Percentiles rank a stretch among this genome's conserved stretches.
Evolutionary conservation across 1,140 invertebrate genomes (phyloP).

Genomic region (Ladona fulva): DNA sequence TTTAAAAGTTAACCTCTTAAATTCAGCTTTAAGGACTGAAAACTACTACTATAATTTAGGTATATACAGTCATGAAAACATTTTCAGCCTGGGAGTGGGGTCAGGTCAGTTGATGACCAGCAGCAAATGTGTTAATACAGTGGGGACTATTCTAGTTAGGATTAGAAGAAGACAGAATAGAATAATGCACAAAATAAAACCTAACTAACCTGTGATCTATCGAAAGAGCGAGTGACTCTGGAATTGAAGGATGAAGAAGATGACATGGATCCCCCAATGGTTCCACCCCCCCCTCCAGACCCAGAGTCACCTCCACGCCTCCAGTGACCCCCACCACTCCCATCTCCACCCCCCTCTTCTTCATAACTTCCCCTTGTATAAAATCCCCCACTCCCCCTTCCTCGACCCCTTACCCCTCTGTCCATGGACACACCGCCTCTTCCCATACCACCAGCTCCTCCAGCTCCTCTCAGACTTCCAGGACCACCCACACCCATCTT

Average conservation of each 20-base stretch:
- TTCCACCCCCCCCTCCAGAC: slow-evolving; percentile 37
- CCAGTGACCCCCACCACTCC: slow-evolving; percentile 44
- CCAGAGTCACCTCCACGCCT: slow-evolving; percentile 28
- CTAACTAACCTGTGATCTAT: slow-evolving; percentile 32
- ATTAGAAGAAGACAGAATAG: no score
- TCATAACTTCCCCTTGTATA: slow-evolving; percentile 37
- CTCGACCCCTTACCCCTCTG: slow-evolving; percentile 16
- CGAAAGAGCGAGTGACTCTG: slow-evolving; percentile 28
- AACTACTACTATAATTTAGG: no score
- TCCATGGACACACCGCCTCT: not conserved
- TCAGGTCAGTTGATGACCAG: no score
- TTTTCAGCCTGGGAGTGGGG: no score
- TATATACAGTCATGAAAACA: no score
- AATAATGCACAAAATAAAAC: not conserved
- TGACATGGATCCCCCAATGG: slow-evolving; percentile 20
- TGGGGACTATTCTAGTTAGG: no score
- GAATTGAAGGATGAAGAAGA: slow-evolving; percentile 17
- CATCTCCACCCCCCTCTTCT: slow-evolving; percentile 42
- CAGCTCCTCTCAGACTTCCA: slow-evolving; percentile 10
- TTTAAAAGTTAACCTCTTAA: no score
- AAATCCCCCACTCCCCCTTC: slow-evolving; percentile 48
- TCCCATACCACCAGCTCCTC: slow-evolving; percentile 16
- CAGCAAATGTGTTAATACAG: no score
- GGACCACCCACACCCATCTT: slow-evolving; percentile 28
- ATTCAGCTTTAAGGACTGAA: no score